Base-by-base conservation (phyloP, 2,888 invertebrate genomes). In the Acanthosepion pharaonis region DNA sequence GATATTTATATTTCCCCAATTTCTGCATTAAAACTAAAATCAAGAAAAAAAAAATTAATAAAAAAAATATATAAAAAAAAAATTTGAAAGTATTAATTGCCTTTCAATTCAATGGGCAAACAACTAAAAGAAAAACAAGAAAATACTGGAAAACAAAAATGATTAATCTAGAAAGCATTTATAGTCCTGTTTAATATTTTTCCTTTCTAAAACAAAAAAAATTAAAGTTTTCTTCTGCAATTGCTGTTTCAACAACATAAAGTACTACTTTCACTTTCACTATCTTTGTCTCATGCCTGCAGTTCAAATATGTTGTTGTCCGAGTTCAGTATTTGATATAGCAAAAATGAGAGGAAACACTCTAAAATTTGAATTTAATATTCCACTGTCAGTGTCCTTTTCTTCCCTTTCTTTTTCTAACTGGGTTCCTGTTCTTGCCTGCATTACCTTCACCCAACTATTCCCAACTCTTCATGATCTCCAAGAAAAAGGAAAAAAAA, bases 331-430 rank as follows among this genome's bases (percentile, higher is more conserved):
- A 78, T 78, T 78, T 78, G 78, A 78, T 78, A 78, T 78, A 78
- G 78, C 78, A 78, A 78, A 78, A 33, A n/a, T 78, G 78, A 78
- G 15, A 78, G 11, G 78, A 78, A 78, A 78, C 78, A 78, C 20
- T 64, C 64, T 25, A 23, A 64, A 64, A 78, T 33, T 78, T 78
- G 78, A 78, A 78, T n/a, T 78, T n/a, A 78, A 78, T 78, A 78
- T 78, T 78, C 78, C 78, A n/a, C 78, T 78, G 78, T 78, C 78
- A 78, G 78, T 78, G 78, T 78, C 78, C 15, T 78, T n/a, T n/a
- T n/a, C 33, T n/a, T 2, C 33, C 78, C 78, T 15, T 5, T 18
- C 78, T n/a, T 78, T 78, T 33, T 78, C 5, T 78, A 78, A 78
- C 78, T 78, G 78, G 78, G 78, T n/a, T 78, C 78, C 78, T 15